Evolutionary conservation across 2,113 vertebrate species (phyloP).

Genomic region (Glareola pratincola): DNA sequence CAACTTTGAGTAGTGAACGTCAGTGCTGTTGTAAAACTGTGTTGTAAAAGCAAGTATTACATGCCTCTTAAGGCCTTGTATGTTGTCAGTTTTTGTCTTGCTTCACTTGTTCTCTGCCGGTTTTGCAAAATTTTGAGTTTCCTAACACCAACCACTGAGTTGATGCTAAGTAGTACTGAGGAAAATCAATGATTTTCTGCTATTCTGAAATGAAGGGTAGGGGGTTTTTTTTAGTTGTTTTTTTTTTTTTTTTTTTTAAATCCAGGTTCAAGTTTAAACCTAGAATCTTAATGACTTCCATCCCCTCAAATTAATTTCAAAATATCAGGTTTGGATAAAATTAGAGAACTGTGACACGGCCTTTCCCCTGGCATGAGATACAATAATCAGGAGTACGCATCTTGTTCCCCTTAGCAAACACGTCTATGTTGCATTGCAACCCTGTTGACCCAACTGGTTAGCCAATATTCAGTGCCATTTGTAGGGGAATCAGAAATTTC

Average conservation of each 20-base stretch:
- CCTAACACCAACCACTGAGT: not conserved
- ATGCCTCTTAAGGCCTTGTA: not conserved
- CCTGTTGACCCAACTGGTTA: not conserved
- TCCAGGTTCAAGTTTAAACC: not conserved
- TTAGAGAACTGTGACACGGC: not conserved
- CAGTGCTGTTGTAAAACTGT: not conserved
- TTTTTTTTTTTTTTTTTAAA: not conserved
- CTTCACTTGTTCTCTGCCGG: conserved; percentile 10
- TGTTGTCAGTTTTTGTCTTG: not conserved
- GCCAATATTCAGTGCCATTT: not conserved
- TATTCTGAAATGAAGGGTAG: not conserved
- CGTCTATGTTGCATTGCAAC: not conserved
- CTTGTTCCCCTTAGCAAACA: not conserved
- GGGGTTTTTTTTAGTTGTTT: too few relatives aligned
- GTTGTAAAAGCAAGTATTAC: not conserved
- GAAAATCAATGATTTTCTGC: not conserved
- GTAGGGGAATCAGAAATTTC: not conserved
- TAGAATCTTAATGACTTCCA: not conserved
- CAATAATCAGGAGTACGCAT: not conserved
- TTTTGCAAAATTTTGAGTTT: conserved; percentile 47
- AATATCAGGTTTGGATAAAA: not conserved
- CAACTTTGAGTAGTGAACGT: not conserved
- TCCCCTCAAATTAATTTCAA: not conserved
- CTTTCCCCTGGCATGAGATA: too few relatives aligned
- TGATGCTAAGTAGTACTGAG: not conserved